A percentile compares a stretch with the other conserved stretches of the same genome.
Conservation (phyloP, 2,113 vertebrate species). For the Petrocephalus zakoni region DNA sequence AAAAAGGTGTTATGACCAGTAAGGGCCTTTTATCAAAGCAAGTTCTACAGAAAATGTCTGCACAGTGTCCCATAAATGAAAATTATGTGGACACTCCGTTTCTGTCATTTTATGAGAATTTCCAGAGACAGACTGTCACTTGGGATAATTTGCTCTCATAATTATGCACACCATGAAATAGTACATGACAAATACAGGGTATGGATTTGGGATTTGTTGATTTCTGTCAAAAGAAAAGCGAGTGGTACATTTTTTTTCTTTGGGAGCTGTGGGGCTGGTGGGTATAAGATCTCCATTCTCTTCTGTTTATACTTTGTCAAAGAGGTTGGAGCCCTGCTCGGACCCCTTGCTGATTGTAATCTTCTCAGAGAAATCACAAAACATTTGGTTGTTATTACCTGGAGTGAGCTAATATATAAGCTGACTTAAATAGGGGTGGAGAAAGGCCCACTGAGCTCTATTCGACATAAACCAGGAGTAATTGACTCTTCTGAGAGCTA, state of each 20-base stretch:
- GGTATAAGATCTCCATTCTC: slow-evolving; percentile 14
- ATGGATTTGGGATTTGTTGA: slow-evolving; percentile 24
- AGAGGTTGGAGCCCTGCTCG: slow-evolving; percentile 23
- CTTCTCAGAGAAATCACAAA: slow-evolving; percentile 25
- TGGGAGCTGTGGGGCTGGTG: not conserved
- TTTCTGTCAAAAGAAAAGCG: slow-evolving; percentile 33
- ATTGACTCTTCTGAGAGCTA: slow-evolving; percentile 29
- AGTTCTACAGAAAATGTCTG: slow-evolving; percentile 44
- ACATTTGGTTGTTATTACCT: slow-evolving; percentile 21
- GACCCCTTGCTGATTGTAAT: slow-evolving; percentile 30
- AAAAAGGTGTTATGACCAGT: slow-evolving; percentile 1
- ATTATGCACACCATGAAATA: not conserved
- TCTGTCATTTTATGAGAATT: slow-evolving; percentile 10
- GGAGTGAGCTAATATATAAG: slow-evolving; percentile 27
- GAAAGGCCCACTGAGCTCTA: not conserved
- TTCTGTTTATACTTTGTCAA: slow-evolving; percentile 27
- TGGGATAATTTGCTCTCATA: slow-evolving; percentile 21
- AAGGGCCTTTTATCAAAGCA: slow-evolving; percentile 34
- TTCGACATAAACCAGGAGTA: slow-evolving; percentile 1
- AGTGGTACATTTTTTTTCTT: not conserved
- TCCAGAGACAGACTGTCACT: slow-evolving; percentile 28
- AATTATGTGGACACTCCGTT: slow-evolving; percentile 27
- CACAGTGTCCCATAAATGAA: not conserved
- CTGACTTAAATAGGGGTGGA: slow-evolving; percentile 25
- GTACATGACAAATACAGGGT: slow-evolving; percentile 19